These are phyloP conservation scores for Deilephila porcellus DNA, from an alignment of 2,888 invertebrate species.

Conservation along the genomic window DNA sequence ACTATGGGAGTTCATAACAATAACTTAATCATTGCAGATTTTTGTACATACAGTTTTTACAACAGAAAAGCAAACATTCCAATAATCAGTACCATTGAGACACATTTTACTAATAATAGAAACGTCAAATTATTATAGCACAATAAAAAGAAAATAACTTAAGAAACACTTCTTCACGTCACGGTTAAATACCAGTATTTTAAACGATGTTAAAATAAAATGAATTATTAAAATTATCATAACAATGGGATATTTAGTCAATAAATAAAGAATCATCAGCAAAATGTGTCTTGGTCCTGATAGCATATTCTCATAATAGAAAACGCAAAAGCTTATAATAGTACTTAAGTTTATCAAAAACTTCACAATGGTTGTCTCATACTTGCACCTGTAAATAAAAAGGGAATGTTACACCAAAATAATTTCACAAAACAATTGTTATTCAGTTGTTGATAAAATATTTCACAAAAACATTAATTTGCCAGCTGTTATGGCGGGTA, in stretches of 20 bases:
- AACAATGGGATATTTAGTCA: not conserved
- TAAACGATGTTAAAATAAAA: not conserved
- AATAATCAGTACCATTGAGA: not conserved
- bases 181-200: not conserved
- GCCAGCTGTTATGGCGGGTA: no score
- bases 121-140: not conserved
- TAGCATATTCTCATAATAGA: not conserved
- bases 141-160: not conserved
- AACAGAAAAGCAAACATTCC: not conserved
- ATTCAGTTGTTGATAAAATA: no score
- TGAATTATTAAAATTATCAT: not conserved
- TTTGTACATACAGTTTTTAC: not conserved
- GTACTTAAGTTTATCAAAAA: constrained; percentile 39
- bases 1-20: not conserved
- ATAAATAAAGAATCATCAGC: constrained; percentile 7
- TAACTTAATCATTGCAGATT: not conserved
- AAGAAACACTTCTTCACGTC: not conserved
- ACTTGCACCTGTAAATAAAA: constrained; percentile 46
- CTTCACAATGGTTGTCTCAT: constrained; percentile 42
- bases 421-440: not conserved
- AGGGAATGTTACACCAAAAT: constrained; percentile 24
- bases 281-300: constrained; percentile 1
- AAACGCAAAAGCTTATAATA: constrained; percentile 1
- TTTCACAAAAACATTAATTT: no score
- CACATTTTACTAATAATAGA: constrained; percentile 5